Evolutionary conservation across 2,113 vertebrate species (phyloP).

Genomic region (Okapia johnstoni): DNA sequence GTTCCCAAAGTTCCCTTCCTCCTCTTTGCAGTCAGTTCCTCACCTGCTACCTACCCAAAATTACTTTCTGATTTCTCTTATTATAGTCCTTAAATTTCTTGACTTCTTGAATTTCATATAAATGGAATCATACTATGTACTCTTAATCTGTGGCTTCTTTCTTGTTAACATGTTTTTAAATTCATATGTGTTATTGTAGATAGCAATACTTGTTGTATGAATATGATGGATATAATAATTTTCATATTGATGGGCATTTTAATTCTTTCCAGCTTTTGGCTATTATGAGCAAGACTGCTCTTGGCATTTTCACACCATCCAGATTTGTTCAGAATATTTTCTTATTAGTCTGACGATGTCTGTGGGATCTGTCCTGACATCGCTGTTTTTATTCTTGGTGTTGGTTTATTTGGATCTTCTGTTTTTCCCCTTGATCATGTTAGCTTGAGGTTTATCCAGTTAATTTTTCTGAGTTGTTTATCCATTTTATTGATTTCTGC

Average conservation of each 20-base stretch:
- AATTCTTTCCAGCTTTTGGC: neutral
- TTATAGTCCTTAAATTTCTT: neutral
- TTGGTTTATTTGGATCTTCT: neutral
- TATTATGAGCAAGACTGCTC: neutral
- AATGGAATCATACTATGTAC: neutral
- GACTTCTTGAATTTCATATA: neutral
- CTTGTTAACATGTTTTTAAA: neutral
- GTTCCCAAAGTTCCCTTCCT: neutral
- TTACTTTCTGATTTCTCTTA: neutral
- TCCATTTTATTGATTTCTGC: neutral
- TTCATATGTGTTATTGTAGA: neutral
- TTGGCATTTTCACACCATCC: neutral
- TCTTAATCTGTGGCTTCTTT: neutral
- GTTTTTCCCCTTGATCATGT: neutral
- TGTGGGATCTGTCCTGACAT: neutral
- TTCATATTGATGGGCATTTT: neutral
- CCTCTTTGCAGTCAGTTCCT: neutral
- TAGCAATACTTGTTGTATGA: neutral
- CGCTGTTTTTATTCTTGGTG: neutral
- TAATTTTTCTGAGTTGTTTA: neutral
- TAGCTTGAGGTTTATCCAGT: neutral
- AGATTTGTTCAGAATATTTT: neutral
- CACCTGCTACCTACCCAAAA: no score
- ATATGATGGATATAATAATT: neutral
- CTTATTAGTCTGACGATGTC: neutral